These are phyloP conservation scores for Capitella teleta DNA, from an alignment of 1,140 invertebrate species.

Conservation along the genomic window DNA sequence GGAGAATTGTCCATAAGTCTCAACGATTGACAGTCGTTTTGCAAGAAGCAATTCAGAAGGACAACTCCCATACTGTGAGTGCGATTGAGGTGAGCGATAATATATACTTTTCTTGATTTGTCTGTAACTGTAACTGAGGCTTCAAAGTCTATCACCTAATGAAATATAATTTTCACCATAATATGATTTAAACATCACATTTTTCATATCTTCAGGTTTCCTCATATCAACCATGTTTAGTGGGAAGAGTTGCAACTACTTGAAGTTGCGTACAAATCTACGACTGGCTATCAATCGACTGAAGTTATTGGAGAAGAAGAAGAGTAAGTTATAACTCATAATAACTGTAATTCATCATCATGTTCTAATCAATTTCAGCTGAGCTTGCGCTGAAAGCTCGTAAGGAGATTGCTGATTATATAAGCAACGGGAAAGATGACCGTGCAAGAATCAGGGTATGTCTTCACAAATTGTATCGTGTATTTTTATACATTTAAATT, in stretches of 20 bases:
- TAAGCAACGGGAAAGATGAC: conserved; percentile 71
- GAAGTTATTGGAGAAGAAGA: conserved; percentile 94
- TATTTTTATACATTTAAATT: neutral
- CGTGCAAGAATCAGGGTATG: conserved; percentile 74
- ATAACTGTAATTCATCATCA: neutral
- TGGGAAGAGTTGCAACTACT: conserved; percentile 1
- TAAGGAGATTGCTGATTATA: conserved; percentile 95
- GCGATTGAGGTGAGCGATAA: too few species aligned
- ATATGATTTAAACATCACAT: too few species aligned
- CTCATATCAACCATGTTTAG: too few species aligned
- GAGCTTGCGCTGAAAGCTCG: conserved; percentile 90
- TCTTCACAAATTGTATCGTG: neutral
- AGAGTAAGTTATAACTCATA: conserved; percentile 45
- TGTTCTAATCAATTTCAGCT: conserved; percentile 27
- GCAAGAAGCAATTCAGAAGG: too few species aligned
- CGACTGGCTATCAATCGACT: conserved; percentile 80
- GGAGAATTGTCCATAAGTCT: too few species aligned
- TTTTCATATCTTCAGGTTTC: too few species aligned
- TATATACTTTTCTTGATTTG: too few species aligned
- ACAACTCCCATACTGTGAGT: too few species aligned
- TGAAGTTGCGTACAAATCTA: conserved; percentile 91
- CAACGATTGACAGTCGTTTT: too few species aligned
- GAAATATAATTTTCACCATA: too few species aligned
- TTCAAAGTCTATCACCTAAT: too few species aligned
- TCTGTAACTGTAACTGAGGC: too few species aligned